These are phyloP conservation scores for Zaprionus ornatus DNA, from an alignment of 1,140 invertebrate genomes.

Conservation along the genomic window DNA sequence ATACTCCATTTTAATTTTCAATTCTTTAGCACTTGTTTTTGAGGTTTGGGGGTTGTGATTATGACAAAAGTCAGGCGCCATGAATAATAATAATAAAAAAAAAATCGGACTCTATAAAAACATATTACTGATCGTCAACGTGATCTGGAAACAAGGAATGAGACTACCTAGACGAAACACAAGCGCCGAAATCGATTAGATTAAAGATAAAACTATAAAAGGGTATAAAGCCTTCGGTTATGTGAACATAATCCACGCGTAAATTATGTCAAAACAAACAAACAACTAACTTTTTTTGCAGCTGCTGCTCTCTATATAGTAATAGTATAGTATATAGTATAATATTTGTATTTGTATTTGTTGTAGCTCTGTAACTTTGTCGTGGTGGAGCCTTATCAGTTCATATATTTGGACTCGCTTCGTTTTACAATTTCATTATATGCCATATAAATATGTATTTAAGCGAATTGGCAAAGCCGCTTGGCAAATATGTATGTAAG, in stretches of 20 bases:
- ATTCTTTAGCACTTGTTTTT: background rate
- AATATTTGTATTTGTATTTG: background rate
- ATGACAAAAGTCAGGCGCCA: constrained; percentile 14
- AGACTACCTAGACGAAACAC: background rate
- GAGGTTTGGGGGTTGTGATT: background rate
- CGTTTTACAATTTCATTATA: constrained; percentile 15
- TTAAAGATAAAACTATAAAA: background rate
- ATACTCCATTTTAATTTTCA: background rate
- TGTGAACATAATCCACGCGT: background rate
- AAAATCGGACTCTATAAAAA: background rate
- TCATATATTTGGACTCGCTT: constrained; percentile 37
- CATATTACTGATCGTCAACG: background rate
- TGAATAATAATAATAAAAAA: background rate
- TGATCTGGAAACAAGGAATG: background rate
- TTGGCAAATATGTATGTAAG: constrained; percentile 27
- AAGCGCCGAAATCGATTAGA: background rate
- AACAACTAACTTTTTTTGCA: background rate
- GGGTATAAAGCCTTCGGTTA: background rate
- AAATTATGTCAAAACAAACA: background rate
- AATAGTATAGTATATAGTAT: background rate
- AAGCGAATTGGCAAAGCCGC: constrained; percentile 26
- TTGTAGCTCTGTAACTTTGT: constrained; percentile 9
- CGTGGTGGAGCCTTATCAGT: constrained; percentile 52
- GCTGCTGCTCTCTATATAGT: constrained; percentile 1
- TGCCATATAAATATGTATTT: constrained; percentile 18